Evolutionary conservation across 2,797 vertebrate species (phyloP).

Genomic region (Sardinella longiceps): DNA sequence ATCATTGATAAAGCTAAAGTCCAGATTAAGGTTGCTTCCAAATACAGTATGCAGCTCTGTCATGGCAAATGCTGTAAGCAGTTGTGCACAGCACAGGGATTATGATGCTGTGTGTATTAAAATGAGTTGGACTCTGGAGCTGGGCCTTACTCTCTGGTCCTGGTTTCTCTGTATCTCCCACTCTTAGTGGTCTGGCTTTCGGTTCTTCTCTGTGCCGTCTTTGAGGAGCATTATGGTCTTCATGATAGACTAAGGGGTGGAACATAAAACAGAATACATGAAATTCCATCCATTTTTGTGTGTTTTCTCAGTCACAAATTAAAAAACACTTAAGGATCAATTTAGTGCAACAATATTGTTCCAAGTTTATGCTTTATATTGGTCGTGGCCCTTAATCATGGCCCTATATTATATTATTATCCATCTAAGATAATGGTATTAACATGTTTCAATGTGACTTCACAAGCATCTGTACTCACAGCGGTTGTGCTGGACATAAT

Average conservation of each 20-base stretch:
- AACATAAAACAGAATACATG: conserved; percentile 9
- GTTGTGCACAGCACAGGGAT: background rate
- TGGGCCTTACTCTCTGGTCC: conserved; percentile 85
- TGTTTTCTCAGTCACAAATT: background rate
- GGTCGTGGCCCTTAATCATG: background rate
- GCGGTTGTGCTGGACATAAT: conserved; percentile 97
- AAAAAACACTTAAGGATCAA: background rate
- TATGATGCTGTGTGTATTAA: background rate
- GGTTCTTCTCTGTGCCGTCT: conserved; percentile 91
- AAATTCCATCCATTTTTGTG: background rate
- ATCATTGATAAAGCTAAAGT: background rate
- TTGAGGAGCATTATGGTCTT: conserved; percentile 90
- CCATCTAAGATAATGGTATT: background rate
- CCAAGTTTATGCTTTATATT: too few species aligned
- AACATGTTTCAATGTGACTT: background rate
- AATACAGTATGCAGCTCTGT: background rate
- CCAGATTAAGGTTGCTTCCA: background rate
- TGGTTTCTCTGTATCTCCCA: conserved; percentile 94
- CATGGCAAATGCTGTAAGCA: background rate
- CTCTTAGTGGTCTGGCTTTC: conserved; percentile 90
- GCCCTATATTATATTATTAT: too few species aligned
- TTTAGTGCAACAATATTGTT: background rate
- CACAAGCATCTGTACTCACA: conserved; percentile 77
- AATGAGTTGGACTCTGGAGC: background rate
- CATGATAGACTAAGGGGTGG: conserved; percentile 85